Evolutionary conservation across 2,797 vertebrate species (phyloP).

Genomic region (Acropternis orthonyx): DNA sequence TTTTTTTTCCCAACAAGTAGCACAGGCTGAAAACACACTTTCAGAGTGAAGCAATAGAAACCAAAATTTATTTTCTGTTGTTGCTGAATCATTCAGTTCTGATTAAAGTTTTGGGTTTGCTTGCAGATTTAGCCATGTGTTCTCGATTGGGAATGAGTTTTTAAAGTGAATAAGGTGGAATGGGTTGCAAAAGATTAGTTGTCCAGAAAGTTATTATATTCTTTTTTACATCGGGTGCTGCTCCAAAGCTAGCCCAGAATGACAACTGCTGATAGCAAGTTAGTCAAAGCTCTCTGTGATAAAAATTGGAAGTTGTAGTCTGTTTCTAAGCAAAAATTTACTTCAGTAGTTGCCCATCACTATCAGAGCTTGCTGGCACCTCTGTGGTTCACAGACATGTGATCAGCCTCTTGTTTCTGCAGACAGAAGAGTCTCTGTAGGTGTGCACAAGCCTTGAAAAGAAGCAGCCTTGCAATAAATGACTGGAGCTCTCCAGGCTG

Average conservation of each 20-base stretch:
- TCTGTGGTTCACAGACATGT: background rate
- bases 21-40: background rate
- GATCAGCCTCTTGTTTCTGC: background rate
- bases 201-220: background rate
- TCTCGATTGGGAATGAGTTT: background rate
- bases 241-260: background rate
- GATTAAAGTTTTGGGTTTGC: background rate
- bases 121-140: background rate
- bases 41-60: background rate
- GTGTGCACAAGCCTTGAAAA: background rate
- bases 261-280: background rate
- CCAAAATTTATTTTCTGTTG: background rate
- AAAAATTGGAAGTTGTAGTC: background rate
- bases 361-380: background rate
- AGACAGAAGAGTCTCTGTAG: background rate
- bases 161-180: background rate
- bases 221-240: background rate
- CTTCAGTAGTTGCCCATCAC: background rate
- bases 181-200: background rate
- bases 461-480: background rate
- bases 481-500: background rate
- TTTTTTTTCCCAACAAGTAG: background rate
- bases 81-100: background rate
- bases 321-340: background rate
- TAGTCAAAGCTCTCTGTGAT: background rate